Percentiles rank a stretch among this genome's conserved stretches.
Conservation (phyloP, 1,140 invertebrate genomes). For the Berghia stephanieae region DNA sequence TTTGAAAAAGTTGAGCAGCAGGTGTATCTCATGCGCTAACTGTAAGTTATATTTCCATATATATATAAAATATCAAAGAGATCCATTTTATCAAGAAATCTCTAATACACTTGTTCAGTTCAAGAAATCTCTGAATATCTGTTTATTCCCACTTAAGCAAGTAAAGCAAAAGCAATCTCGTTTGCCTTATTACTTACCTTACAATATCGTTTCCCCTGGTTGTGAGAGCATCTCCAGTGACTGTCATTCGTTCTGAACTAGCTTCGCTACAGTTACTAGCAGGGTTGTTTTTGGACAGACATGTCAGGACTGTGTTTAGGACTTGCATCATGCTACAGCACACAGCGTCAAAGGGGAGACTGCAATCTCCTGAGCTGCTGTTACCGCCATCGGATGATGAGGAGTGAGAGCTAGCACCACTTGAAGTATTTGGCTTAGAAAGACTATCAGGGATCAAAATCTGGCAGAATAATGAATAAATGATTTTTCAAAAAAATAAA, state of each 20-base stretch:
- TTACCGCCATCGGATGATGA: too few relatives aligned
- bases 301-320: constrained; percentile 54
- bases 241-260: constrained; percentile 57
- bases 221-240: constrained; percentile 56
- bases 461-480: constrained; percentile 11
- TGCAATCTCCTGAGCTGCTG: neutral
- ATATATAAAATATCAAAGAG: too few relatives aligned
- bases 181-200: constrained; percentile 46
- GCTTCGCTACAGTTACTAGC: constrained; percentile 57
- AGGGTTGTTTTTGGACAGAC: constrained; percentile 61
- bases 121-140: too few relatives aligned
- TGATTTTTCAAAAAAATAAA: too few relatives aligned
- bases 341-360: constrained; percentile 55
- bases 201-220: constrained; percentile 61
- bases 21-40: too few relatives aligned
- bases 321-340: constrained; percentile 57
- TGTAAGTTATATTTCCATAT: too few relatives aligned
- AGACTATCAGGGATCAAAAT: constrained; percentile 30
- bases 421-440: neutral
- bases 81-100: too few relatives aligned
- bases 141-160: neutral
- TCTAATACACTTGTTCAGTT: too few relatives aligned
- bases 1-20: too few relatives aligned
- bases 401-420: neutral
- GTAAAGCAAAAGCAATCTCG: neutral